phyloP scores from a whole-genome alignment of 1,140 invertebrate genomes.

The Acromyrmex charruanus region DNA sequence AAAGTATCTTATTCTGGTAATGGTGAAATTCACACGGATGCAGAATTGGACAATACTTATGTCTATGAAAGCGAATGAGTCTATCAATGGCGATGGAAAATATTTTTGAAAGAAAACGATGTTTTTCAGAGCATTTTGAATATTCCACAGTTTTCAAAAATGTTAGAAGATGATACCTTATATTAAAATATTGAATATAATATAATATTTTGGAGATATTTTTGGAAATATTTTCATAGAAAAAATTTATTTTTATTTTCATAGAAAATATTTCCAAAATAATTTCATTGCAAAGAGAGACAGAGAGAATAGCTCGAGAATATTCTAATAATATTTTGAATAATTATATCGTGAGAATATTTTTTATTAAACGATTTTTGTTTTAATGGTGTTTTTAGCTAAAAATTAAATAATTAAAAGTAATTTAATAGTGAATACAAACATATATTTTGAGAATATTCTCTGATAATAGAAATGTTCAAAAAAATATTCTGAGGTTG shows the following conservation, averaged over 20 bases:
- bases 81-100: background rate
- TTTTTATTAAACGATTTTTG: background rate
- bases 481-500: background rate
- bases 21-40: conserved; percentile 50
- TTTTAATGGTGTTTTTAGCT: background rate
- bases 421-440: background rate
- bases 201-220: background rate
- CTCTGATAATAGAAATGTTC: background rate
- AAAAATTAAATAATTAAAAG: background rate
- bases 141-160: background rate
- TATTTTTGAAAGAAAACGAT: background rate
- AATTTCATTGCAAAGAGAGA: background rate
- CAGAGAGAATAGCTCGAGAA: background rate
- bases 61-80: conserved; percentile 75
- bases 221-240: background rate
- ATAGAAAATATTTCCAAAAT: background rate
- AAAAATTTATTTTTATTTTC: conserved; percentile 2
- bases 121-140: background rate
- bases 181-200: background rate
- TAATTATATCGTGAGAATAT: background rate
- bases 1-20: conserved; percentile 66
- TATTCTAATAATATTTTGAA: background rate
- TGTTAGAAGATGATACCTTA: background rate
- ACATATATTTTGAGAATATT: background rate
- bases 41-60: conserved; percentile 41